Evolutionary conservation across 37 sponge, comb jelly and placozoan species (phyloP), one percentile per base, ranked within the genome.

Genomic region (Spongia lamella): DNA sequence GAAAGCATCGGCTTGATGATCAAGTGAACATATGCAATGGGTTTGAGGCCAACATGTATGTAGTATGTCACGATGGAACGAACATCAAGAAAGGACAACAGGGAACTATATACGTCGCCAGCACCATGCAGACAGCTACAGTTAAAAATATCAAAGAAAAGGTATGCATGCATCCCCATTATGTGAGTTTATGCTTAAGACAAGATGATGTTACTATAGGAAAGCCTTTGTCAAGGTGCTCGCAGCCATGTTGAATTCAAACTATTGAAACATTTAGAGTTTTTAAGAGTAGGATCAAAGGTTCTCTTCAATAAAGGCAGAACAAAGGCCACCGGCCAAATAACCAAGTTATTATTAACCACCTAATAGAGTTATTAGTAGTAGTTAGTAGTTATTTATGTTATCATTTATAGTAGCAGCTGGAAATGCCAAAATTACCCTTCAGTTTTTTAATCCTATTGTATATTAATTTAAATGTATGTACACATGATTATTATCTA

Each of bases 261-360:
- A 25, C 89, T 93, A 64, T n/a, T 80, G 60, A 67, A 63, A 36
- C 90, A 93, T 24, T 90, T 90, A 3, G 96, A 93, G 75, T 96
- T 83, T 66, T 71, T 96, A 20, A 82, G 65, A 19, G 59, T 81
- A 31, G 87, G 85, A 1, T 53, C 73, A n/a, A 51, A 81, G 19
- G 31, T 96, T n/a, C 68, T 96, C 20, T 89, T 86, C 34, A 72
- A 81, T 38, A 87, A 91, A 61, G 96, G 94, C 14, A 35, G 31
- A 30, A 74, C 85, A 25, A 92, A 86, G 61, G 93, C 83, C 11
- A 86, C 80, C 53, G 96, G 96, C 22, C 63, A 78, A n/a, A 74
- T 95, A 20, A 80, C 65, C 9, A 84, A 56, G 32, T 43, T 94
- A 38, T 49, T 66, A n/a, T n/a, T n/a, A n/a, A n/a, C n/a, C n/a